Base-by-base conservation (phyloP, 2,113 vertebrate genomes). In the Lycaon pictus region DNA sequence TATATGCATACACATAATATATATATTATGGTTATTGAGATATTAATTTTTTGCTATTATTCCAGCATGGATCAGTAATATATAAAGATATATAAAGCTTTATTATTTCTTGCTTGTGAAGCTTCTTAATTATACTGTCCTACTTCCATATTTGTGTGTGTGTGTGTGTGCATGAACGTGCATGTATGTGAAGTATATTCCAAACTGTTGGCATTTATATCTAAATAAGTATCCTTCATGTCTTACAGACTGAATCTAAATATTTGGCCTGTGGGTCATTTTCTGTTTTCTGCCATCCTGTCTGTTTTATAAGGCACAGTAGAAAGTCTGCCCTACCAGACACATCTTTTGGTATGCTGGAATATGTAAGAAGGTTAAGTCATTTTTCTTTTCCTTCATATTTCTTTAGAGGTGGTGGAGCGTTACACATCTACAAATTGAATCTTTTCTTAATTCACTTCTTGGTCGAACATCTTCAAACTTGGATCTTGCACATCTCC, bases 201-300 rank as follows among this genome's bases (percentile, higher is more conserved):
- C 48, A 88, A 79, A 27, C 16, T 43, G 63, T 71, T 96, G 27
- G 6, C 51, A 81, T 90, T 90, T 77, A 71, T 77, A 81, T 48
- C 48, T 65, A 93, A 92, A 94, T 92, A 96, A 89, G 22, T 11
- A 85, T 72, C 58, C 32, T 95, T 90, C 88, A 90, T 3, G 3
- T 88, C 56, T 94, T 72, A 76, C 9, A 67, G 95, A 86, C 37
- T 65, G 12, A 90, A 67, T 87, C n/a, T 93, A 97, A 88, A 94
- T 96, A 96, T 96, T 97, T 90, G 72, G 10, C 19, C 67, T 88
- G 15, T 56, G 65, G 19, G 27, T 55, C 56, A 84, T 89, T 95
- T 95, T 96, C 58, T 82, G 51, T 92, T 88, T 67, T 80, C 29
- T 93, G 27, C n/a, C n/a, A 27, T 72, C 11, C 48, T 86, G 27